Base-by-base conservation (phyloP, 53 echinoderm and acorn worm species). In the Echinometra lucunter region DNA sequence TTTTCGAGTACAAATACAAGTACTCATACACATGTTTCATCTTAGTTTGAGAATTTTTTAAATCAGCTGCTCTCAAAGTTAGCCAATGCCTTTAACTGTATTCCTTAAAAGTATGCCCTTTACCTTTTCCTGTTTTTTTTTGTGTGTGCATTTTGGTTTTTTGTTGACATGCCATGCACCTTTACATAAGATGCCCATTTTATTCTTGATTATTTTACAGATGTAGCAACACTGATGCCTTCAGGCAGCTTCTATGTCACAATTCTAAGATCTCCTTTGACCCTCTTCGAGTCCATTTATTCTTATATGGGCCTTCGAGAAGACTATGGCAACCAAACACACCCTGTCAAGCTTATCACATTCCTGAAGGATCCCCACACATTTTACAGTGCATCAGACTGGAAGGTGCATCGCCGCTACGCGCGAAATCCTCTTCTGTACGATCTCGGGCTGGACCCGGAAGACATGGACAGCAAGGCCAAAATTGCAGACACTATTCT, bases 231-330 rank as follows among this genome's bases (percentile, higher is more conserved):
- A 19, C 6, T 95, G 72, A 94, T 95, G 96, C 96, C 96, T 53
- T 13, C 18, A 16, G 75, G 88, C 55, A 78, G 89, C 21, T 6
- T 94, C 25, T 95, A 95, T 90, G 57, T 95, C 44, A 95, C 96
- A 28, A 94, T 94, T n/a, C 44, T 95, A 4, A 89, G 96, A 34
- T 89, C 93, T 32, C 96, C 96, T 0, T 6, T 90, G 44, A 94
- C 57, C 25, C 83, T 94, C 35, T 95, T 37, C 60, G 96, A 95
- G 66, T 94, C 94, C 34, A 89, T 95, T 27, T 95, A 95, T 40
- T 74, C 89, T 13, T 95, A 95, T 70, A 81, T 94, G n/a, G 60
- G 74, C 27, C 92, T 95, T 4, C 27, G 90, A 11, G 44, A 66
- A 37, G 82, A 78, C 44, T 95, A 90, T 21, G 94, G 83, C 42